Base-by-base conservation (phyloP, 2,888 invertebrate species). In the Torymus aiolomorphi region DNA sequence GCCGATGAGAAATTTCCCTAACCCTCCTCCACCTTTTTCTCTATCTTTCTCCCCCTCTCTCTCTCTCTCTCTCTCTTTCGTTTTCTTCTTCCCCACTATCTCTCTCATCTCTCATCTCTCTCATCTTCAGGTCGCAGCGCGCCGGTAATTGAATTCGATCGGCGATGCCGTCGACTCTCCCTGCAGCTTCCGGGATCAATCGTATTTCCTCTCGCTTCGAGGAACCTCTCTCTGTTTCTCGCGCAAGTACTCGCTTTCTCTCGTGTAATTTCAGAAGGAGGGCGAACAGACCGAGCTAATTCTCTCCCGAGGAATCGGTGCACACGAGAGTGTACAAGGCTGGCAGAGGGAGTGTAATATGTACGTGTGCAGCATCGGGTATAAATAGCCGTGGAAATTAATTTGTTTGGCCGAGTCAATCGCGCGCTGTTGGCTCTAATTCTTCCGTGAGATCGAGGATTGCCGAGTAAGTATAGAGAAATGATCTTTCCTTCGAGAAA, bases 81-180 rank as follows among this genome's bases (percentile, higher is more conserved):
- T n/a, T 0, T 67, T 54, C 10, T 59, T 57, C 65, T 57, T 16
- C 31, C 56, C n/a, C n/a, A n/a, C n/a, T n/a, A n/a, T 42, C 63
- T 13, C 42, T 52, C 42, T 61, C 20, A 13, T 24, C 66, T 79
- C 61, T 66, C 74, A 67, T 69, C 52, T 76, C 52, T 76, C 52
- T 67, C 69, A 79, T 79, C 74, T 74, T 69, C 51, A 59, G 13
- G 49, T 14, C 4, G 16, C 16, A n/a, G 16, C 18, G n/a, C 31
- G 14, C 11, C 14, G 20, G 59, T 74, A 74, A 79, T 79, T 79
- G 78, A 79, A 79, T 79, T 79, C 78, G 74, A 79, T 69, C 70
- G 78, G 14, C 42, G 42, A 18, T 13, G 12, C 24, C 20, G 56
- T 13, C 12, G 10, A 13, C 20, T 12, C 16, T 14, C 42, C 59